Conservation (phyloP, 1,140 invertebrate genomes). For the Tetramorium simillimum region DNA sequence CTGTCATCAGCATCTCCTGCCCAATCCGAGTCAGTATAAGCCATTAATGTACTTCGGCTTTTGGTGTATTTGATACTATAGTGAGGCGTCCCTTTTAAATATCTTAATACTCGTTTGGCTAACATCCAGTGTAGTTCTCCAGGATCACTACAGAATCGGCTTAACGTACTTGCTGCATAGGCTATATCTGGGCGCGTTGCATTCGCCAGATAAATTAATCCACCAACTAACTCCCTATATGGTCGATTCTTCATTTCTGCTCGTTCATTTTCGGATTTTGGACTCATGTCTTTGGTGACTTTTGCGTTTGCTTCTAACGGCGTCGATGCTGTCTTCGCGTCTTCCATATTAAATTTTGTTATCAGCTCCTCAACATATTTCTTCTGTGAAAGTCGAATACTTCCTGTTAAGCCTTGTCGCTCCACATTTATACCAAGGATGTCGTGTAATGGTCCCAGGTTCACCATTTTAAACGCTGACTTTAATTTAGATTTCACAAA, state of each 20-base stretch:
- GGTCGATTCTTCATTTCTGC: not conserved
- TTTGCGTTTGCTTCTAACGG: not conserved
- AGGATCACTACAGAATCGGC: slow-evolving; percentile 17
- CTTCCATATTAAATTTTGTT: slow-evolving; percentile 23
- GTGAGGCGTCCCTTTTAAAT: slow-evolving; percentile 67
- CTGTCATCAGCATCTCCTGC: slow-evolving; percentile 60
- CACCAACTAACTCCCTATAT: slow-evolving; percentile 1
- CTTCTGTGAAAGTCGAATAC: not conserved
- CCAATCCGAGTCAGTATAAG: slow-evolving; percentile 68
- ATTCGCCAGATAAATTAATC: not conserved
- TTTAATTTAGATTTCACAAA: not conserved
- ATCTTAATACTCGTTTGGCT: slow-evolving; percentile 70
- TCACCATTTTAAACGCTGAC: not conserved
- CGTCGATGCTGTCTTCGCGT: slow-evolving; percentile 11
- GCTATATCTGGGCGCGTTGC: slow-evolving; percentile 10
- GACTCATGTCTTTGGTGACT: slow-evolving; percentile 11
- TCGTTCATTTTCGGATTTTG: not conserved
- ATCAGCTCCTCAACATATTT: slow-evolving; percentile 3
- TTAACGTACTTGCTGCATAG: not conserved
- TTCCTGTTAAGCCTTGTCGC: not conserved
- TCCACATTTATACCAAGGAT: not conserved
- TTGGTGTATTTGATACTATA: slow-evolving; percentile 51
- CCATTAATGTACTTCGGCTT: slow-evolving; percentile 20
- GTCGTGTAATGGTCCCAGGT: not conserved
- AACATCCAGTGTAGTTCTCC: slow-evolving; percentile 57